Evolutionary conservation across 2,113 vertebrate genomes (phyloP), one percentile per base, ranked within the genome.

Genomic region (Amblyopsis rosae): DNA sequence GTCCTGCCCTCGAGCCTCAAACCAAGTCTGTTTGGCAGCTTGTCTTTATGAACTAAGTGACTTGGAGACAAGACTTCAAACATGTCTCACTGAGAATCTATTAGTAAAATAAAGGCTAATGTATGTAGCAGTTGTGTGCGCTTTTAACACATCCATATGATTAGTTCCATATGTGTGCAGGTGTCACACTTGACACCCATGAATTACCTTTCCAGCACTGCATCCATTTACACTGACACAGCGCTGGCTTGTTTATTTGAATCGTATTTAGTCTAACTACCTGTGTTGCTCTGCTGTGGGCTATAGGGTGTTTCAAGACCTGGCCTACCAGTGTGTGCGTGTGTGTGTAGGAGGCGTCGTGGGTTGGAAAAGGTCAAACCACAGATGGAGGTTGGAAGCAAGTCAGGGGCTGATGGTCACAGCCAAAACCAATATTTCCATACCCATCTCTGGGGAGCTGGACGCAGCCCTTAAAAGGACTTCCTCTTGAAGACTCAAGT

Each of bases 301-400:
- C 77, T 62, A 5, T 46, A 67, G 69, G 48, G 70, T 75, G 9
- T 58, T 63, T 76, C 5, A 60, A 16, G 12, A 12, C 59, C 26
- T 65, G 46, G n/a, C 56, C 26, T 76, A 12, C 59, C 26, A 26
- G 12, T 1, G 17, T n/a, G 35, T 67, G 61, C 15, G 12, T 6
- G 69, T 56, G 69, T 69, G 56, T 50, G 55, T 59, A 55, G 57
- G 0, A 6, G 1, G 56, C 3, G 67, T 75, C 6, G 62, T 33
- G 26, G 8, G 16, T 69, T 19, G 59, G 3, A 69, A 81, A 84
- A 87, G 76, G 86, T 83, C 77, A 84, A 81, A 79, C 86, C 88
- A 77, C 83, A 67, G 76, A 68, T 9, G 41, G n/a, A 65, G 71
- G 54, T 19, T 54, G 53, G 26, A 26, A 26, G 26, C 26, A 51